Conservation (phyloP, 2,797 vertebrate species). For the Pantherophis vulpinus region DNA sequence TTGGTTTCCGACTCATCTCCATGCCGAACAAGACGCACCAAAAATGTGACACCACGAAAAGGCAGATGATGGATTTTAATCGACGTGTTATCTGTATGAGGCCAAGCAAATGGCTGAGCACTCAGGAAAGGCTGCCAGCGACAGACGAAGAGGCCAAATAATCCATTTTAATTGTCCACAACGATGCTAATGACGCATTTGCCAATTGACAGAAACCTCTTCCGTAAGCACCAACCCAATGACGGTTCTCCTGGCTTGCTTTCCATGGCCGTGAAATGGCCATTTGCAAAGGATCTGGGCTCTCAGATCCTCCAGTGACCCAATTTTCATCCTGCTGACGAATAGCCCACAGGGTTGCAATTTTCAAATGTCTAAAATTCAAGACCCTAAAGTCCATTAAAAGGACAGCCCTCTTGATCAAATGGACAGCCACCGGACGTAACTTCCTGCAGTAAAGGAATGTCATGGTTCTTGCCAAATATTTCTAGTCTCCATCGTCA, state of each 20-base stretch:
- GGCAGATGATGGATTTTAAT: constrained; percentile 7
- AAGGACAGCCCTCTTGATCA: not conserved
- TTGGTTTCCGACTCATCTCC: not conserved
- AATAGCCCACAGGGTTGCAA: not conserved
- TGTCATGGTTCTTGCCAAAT: not conserved
- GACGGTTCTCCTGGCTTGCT: not conserved
- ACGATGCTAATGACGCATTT: constrained; percentile 30
- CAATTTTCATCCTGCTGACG: not conserved
- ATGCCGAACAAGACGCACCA: not conserved
- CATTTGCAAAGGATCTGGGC: not conserved
- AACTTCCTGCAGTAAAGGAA: rapidly evolving
- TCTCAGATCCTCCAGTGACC: not conserved
- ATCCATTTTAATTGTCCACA: constrained; percentile 31
- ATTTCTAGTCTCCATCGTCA: not conserved
- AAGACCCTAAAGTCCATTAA: not conserved
- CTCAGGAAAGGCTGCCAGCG: constrained; percentile 2
- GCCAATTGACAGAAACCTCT: constrained; percentile 18
- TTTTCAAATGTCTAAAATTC: not conserved
- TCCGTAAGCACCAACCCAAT: constrained; percentile 27
- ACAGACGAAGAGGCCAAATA: constrained; percentile 40
- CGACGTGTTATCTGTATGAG: constrained; percentile 25
- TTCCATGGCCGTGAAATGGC: not conserved
- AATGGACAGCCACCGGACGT: not conserved
- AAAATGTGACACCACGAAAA: constrained; percentile 20
- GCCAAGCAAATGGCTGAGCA: constrained; percentile 27